Evolutionary conservation across 2,888 invertebrate genomes (phyloP).

Genomic region (Muschampia plurimacula): DNA sequence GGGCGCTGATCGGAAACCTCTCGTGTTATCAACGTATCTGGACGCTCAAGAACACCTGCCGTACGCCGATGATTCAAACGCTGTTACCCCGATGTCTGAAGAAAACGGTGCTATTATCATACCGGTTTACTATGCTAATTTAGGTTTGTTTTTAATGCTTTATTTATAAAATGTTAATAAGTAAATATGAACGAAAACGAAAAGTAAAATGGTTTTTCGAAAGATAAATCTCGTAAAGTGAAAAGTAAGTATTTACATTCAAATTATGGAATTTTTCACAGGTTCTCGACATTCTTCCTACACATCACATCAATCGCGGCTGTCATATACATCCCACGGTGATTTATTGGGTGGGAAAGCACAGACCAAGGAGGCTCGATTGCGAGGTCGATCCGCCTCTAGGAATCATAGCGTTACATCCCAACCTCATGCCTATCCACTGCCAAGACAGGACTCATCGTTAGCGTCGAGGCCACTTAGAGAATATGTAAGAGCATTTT

Average conservation of each 20-base stretch:
- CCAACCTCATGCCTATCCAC: conserved; percentile 80
- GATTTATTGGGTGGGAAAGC: conserved; percentile 92
- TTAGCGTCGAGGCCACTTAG: conserved; percentile 88
- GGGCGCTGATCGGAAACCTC: conserved; percentile 95
- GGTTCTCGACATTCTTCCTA: conserved; percentile 97
- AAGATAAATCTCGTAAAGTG: background rate
- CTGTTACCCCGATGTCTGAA: conserved; percentile 99
- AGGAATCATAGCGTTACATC: conserved; percentile 89
- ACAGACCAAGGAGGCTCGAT: conserved; percentile 94
- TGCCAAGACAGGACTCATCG: conserved; percentile 84
- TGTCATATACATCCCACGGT: conserved; percentile 97
- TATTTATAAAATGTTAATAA: background rate
- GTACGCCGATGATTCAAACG: conserved; percentile 98
- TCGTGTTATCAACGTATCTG: conserved; percentile 97
- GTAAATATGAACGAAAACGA: background rate
- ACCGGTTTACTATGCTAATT: conserved; percentile 94
- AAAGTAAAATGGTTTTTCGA: background rate
- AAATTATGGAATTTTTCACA: conserved; percentile 49
- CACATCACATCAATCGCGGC: conserved; percentile 96
- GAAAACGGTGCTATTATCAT: conserved; percentile 98
- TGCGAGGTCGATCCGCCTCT: conserved; percentile 90
- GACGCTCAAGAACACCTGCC: conserved; percentile 98
- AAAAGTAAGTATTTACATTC: background rate
- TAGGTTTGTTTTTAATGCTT: conserved; percentile 83
- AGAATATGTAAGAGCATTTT: conserved; percentile 86